Evolutionary conservation across 1,140 invertebrate genomes (phyloP), one percentile per base, ranked within the genome.

Genomic region (Araneus ventricosus): DNA sequence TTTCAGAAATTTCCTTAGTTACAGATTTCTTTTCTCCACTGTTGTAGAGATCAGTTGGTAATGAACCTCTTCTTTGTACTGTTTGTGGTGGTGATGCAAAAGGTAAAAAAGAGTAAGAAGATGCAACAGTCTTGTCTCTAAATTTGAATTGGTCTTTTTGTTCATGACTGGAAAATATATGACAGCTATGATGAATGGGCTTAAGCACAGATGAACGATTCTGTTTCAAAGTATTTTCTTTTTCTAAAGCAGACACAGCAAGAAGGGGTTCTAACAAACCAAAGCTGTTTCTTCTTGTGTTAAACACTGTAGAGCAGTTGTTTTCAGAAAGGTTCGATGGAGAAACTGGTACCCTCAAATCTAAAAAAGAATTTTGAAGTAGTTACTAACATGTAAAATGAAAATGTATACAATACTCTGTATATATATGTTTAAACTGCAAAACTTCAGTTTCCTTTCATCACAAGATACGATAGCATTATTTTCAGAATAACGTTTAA

Each of bases 1-100:
- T 45, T 86, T 70, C 24, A 45, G 59, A 52, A 37, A 57, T 52
- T 85, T 75, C 82, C n/a, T 45, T 45, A 20, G 2, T 27, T 27
- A 63, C 27, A 84, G 52, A 63, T 10, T 85, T 41, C 39, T 57
- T 67, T 61, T 93, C 91, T 24, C 61, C 41, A 63, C 84, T 75
- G 30, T 57, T 52, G 59, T 86, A 90, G 27, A 93, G 70, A 93
- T 94, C 93, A 27, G 93, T 88, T 2, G 94, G 94, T 30, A 94
- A 61, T n/a, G 94, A 94, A 59, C 93, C 93, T 67, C 94, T 89
- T 39, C 94, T 84, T 82, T 85, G 85, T 70, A 57, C 61, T 82
- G 67, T 22, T 63, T 92, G 90, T 24, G 52, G 82, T n/a, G 79
- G 61, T 67, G 45, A 92, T 86, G 82, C n/a, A 70, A 61, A 70